phyloP scores from a whole-genome alignment of 2,888 invertebrate genomes.

The Pristionchus mayeri region DNA sequence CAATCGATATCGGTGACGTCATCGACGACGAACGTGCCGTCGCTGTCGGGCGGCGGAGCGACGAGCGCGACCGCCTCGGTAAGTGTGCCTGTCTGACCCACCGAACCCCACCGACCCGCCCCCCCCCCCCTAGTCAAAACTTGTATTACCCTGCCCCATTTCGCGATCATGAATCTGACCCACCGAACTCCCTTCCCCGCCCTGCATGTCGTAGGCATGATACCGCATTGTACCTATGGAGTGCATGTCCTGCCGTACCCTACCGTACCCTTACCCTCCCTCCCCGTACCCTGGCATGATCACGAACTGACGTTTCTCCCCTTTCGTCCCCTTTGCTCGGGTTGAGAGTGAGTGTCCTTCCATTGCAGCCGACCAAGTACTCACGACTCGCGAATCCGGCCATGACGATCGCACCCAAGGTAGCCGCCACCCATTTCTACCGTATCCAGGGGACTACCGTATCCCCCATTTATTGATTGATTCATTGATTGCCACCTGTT shows the following conservation, averaged over 20 bases:
- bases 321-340: neutral
- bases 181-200: neutral
- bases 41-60: constrained; percentile 30
- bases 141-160: neutral
- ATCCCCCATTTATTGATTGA: neutral
- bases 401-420: constrained; percentile 36
- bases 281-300: constrained; percentile 2
- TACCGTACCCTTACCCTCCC: neutral
- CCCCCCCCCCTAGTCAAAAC: neutral
- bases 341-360: neutral
- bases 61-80: constrained; percentile 21
- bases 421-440: too few relatives aligned
- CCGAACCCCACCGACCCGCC: neutral
- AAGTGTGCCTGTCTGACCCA: neutral
- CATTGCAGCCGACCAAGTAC: constrained; percentile 48
- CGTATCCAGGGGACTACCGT: too few relatives aligned
- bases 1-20: constrained; percentile 59
- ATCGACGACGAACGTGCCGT: constrained; percentile 54
- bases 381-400: constrained; percentile 32
- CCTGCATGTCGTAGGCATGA: neutral
- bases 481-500: neutral
- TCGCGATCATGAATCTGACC: neutral
- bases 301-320: neutral
- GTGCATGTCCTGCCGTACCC: neutral
- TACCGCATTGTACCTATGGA: neutral